Percentiles rank a stretch among this genome's conserved stretches.
Evolutionary conservation across 2,113 vertebrate species (phyloP).

Genomic region (Nyctibius bracteatus): DNA sequence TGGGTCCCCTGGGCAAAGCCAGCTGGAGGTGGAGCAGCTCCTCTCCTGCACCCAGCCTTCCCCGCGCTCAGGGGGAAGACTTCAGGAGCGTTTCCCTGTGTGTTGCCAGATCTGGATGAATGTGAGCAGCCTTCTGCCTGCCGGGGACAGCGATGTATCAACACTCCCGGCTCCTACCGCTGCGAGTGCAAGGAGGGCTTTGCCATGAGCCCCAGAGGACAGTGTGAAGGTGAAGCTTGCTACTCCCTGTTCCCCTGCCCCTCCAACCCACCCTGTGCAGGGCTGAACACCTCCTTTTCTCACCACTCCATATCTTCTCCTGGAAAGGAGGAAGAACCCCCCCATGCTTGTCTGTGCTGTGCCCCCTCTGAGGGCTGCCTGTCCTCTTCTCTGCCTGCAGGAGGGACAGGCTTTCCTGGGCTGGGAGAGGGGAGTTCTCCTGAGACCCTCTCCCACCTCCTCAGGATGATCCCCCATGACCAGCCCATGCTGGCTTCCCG

Average conservation of each 20-base stretch:
- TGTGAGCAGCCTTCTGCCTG: conserved; percentile 84
- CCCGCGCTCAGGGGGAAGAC: neutral
- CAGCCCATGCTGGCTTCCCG: neutral
- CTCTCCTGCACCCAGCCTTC: neutral
- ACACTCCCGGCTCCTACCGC: conserved; percentile 86
- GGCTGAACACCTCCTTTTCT: neutral
- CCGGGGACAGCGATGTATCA: conserved; percentile 82
- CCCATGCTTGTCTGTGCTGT: neutral
- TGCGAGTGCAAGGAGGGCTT: conserved; percentile 87
- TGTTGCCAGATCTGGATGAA: conserved; percentile 83
- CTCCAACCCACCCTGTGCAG: neutral
- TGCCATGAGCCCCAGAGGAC: conserved; percentile 75
- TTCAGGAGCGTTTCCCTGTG: neutral
- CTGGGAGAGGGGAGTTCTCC: neutral
- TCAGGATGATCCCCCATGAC: neutral
- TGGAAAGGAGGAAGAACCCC: neutral
- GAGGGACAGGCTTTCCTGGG: neutral
- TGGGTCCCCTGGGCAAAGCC: neutral
- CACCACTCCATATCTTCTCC: accelerated
- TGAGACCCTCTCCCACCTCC: neutral
- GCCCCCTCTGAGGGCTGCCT: neutral
- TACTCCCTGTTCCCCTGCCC: neutral
- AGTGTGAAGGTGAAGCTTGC: conserved; percentile 83
- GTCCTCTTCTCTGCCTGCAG: neutral
- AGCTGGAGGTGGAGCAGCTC: neutral